phyloP scores from a whole-genome alignment of 2,888 invertebrate genomes.

The Orchesella flavescens region DNA sequence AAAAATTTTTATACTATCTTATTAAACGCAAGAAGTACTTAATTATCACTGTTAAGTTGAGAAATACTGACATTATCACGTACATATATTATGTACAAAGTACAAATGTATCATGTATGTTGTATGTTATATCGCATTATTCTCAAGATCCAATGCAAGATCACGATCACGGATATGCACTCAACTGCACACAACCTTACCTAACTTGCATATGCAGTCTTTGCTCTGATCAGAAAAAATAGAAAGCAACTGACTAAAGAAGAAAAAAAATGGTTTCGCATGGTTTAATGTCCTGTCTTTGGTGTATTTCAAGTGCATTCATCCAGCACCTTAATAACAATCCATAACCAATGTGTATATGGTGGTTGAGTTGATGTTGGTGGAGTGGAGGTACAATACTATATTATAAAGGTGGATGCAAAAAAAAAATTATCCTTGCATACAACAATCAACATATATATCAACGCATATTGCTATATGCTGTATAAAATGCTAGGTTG shows the following conservation, averaged over 20 bases:
- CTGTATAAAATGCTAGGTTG: not conserved
- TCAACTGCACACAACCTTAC: not conserved
- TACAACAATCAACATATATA: not conserved
- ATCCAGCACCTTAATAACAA: constrained; percentile 3
- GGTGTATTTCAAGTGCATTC: constrained; percentile 1
- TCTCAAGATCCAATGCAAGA: not conserved
- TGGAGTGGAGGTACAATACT: not conserved
- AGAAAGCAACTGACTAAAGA: not conserved
- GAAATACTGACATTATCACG: too few species aligned
- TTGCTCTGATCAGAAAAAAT: not conserved
- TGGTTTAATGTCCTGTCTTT: too few species aligned
- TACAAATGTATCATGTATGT: too few species aligned
- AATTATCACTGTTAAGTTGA: too few species aligned
- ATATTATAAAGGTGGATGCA: not conserved
- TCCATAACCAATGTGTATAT: not conserved
- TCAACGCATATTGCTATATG: too few species aligned
- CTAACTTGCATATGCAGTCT: not conserved
- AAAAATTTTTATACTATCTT: too few species aligned
- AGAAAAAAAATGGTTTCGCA: not conserved
- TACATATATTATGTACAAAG: too few species aligned
- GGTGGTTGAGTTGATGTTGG: too few species aligned
- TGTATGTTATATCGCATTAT: too few species aligned
- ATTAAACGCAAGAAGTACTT: too few species aligned
- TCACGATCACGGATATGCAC: not conserved
- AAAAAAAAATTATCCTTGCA: not conserved